Evolutionary conservation across 2,113 vertebrate genomes (phyloP), one percentile per base, ranked within the genome.

Genomic region (Hippocampus zosterae): DNA sequence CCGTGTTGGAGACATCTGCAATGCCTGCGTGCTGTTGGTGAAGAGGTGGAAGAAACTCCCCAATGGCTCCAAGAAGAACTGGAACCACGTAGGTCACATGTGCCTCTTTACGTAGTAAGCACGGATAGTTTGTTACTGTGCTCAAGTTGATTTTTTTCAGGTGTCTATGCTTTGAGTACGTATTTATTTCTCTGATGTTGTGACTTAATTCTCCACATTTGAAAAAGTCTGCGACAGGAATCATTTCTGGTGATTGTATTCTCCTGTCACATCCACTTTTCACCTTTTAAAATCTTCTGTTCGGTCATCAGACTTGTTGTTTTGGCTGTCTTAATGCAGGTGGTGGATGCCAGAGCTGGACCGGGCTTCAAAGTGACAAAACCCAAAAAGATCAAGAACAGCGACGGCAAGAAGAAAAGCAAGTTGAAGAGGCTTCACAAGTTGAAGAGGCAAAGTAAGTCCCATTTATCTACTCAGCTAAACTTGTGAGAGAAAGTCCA

Each of bases 1-100:
- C 66, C 91, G 93, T 16, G 89, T 91, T 52, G 93, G 93, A 57
- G 93, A 94, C 79, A 94, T 94, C 61, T 94, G 93, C 83, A 93
- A 94, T 56, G 93, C 93, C 12, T 94, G 93, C 69, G 93, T 94
- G 44, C 75, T 94, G 25, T 76, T 94, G 42, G 93, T 94, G 27
- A 94, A 94, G 73, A 84, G 93, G 65, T 94, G 93, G 92, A 94
- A 93, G 77, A 94, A 94, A 72, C 85, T 94, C 6, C 92, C 93
- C 2, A 80, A 87, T 67, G 93, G 92, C 29, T 94, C 92, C 40
- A 93, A 93, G 77, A 93, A 92, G 80, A 93, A 93, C 84, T 94
- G 93, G 92, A 94, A 88, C 76, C 93, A 94, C 75, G 93, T 94
- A 90, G 79, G 91, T 81, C 18, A 61, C 33, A 21, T 27, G 5